A percentile compares a stretch with the other conserved stretches of the same genome.
phyloP scores from a whole-genome alignment of 2,888 invertebrate genomes.

The Hylaea fasciaria region DNA sequence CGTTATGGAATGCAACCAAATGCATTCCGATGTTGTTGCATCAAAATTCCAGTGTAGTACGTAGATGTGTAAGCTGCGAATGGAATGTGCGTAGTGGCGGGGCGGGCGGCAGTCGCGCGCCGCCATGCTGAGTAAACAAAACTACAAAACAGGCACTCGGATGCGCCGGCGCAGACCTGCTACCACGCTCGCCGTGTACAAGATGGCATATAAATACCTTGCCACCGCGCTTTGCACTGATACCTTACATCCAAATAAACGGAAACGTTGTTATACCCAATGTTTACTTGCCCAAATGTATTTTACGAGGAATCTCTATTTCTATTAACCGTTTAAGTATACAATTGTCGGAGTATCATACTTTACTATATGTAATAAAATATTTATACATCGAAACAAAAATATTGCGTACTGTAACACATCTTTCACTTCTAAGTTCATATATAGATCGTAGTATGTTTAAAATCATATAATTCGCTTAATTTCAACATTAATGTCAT shows the following conservation, averaged over 20 bases:
- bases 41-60: constrained; percentile 41
- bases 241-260: neutral
- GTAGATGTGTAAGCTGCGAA: constrained; percentile 54
- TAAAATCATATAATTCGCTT: too few relatives aligned
- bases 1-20: constrained; percentile 43
- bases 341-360: too few relatives aligned
- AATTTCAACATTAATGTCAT: too few relatives aligned
- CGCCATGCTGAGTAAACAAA: constrained; percentile 77
- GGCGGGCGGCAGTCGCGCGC: constrained; percentile 43
- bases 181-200: constrained; percentile 32
- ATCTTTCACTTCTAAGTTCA: too few relatives aligned
- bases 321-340: too few relatives aligned
- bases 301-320: neutral
- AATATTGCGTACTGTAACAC: too few relatives aligned
- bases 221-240: constrained; percentile 20
- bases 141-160: constrained; percentile 66
- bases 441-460: too few relatives aligned
- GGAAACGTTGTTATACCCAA: neutral
- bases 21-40: constrained; percentile 44
- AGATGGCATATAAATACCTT: constrained; percentile 21
- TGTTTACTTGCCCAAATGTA: neutral
- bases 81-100: constrained; percentile 60
- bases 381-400: too few relatives aligned
- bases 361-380: too few relatives aligned
- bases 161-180: constrained; percentile 52